A percentile compares a stretch with the other conserved stretches of the same genome.
Conservation (phyloP, 23 tunicate species). For the Styela clava region DNA sequence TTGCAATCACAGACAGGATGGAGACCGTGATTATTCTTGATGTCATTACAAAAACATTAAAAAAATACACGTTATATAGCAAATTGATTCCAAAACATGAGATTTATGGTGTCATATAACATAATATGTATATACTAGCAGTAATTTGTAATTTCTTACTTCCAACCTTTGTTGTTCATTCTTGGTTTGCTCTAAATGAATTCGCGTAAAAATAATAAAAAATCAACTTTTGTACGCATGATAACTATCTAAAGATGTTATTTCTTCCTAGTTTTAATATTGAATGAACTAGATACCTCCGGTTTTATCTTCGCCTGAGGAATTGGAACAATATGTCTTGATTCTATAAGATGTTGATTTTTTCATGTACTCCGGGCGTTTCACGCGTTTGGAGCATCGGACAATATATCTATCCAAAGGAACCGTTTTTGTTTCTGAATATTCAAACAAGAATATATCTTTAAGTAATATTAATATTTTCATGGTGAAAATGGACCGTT, state of each 20-base stretch:
- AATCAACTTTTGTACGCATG: not conserved
- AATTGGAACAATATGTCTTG: not conserved
- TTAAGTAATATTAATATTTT: too few species aligned
- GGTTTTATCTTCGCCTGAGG: not conserved
- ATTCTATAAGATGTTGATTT: not conserved
- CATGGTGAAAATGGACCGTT: not conserved
- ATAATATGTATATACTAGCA: too few species aligned
- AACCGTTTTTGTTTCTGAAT: constrained; percentile 39
- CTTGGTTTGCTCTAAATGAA: not conserved
- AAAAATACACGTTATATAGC: too few species aligned
- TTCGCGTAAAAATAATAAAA: not conserved
- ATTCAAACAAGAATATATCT: too few species aligned
- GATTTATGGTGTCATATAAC: too few species aligned
- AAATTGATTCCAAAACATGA: too few species aligned
- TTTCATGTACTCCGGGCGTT: constrained; percentile 46
- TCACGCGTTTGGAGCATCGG: constrained; percentile 23
- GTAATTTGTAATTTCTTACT: too few species aligned
- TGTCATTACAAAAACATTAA: too few species aligned
- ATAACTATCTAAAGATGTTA: not conserved
- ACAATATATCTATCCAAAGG: constrained; percentile 52
- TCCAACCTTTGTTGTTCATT: too few species aligned
- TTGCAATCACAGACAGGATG: too few species aligned
- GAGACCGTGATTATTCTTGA: too few species aligned
- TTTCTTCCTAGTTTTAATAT: too few species aligned
- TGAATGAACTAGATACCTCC: not conserved